These are phyloP conservation scores for Cryptus armator DNA, from an alignment of 2,888 invertebrate genomes.

Conservation along the genomic window DNA sequence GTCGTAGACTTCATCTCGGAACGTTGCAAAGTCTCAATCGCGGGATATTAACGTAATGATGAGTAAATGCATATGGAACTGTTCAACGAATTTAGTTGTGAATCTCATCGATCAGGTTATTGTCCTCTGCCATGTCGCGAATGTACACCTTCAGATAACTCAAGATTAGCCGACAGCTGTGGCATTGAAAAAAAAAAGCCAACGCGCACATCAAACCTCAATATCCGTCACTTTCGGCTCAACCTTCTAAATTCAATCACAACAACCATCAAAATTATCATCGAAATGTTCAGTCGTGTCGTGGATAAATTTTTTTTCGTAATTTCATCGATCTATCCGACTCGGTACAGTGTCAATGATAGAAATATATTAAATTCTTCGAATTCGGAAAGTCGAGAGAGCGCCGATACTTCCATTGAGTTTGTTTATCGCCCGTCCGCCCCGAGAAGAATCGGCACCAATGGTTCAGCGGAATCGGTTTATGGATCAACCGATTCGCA, in stretches of 20 bases:
- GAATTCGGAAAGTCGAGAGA: conserved; percentile 48
- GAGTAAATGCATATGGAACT: conserved; percentile 70
- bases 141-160: conserved; percentile 59
- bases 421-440: conserved; percentile 65
- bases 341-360: conserved; percentile 29
- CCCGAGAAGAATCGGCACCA: conserved; percentile 40
- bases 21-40: conserved; percentile 53
- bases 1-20: conserved; percentile 54
- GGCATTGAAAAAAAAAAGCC: conserved; percentile 49
- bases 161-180: conserved; percentile 31
- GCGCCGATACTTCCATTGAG: conserved; percentile 54
- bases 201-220: not conserved
- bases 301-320: conserved; percentile 65
- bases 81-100: conserved; percentile 67
- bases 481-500: conserved; percentile 64
- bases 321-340: conserved; percentile 66
- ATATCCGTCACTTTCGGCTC: conserved; percentile 39
- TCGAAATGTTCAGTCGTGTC: conserved; percentile 63
- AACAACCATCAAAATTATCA: conserved; percentile 8
- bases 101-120: conserved; percentile 68
- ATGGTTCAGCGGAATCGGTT: conserved; percentile 63
- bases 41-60: conserved; percentile 42
- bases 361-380: conserved; percentile 18
- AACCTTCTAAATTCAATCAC: conserved; percentile 23
- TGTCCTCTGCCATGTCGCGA: conserved; percentile 14